Base-by-base conservation (phyloP, 2,888 invertebrate species). In the Acleris cristana region DNA sequence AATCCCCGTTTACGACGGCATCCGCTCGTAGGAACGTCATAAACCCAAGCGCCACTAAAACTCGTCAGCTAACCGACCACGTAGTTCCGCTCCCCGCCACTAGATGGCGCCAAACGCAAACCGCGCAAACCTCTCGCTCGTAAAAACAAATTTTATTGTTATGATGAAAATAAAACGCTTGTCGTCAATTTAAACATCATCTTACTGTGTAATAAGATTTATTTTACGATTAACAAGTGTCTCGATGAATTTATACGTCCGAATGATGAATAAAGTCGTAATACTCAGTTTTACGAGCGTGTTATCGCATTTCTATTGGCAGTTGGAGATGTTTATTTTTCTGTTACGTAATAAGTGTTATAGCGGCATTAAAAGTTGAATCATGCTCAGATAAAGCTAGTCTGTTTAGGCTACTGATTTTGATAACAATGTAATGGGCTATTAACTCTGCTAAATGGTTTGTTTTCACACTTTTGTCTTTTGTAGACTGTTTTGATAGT, bases 131-230 rank as follows among this genome's bases (percentile, higher is more conserved):
- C 53, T 49, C 59, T 23, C 71, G 86, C 83, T 89, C 90, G 84
- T 92, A 92, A 92, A 92, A 92, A 90, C 90, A 89, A 92, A 92
- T 91, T 92, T 92, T 92, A 92, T 92, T 92, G 92, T 92, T 92
- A 92, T 92, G 91, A 90, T 86, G 90, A 91, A 91, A 92, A 92
- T 92, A 92, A 92, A 92, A 92, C 92, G 91, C 90, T 91, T 91
- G 92, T 91, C 92, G 88, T 92, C 92, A 91, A 92, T 92, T 92
- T 92, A 90, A 92, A 92, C 90, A 90, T 90, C 85, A 92, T 90
- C 92, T 92, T 87, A 92, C 85, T 88, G 85, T 86, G 89, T 88
- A 90, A 90, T 92, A 92, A 92, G 92, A 91, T 92, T 92, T 92
- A 92, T 92, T 92, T 92, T 92, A 92, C 83, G 91, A 91, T 91